Conservation (phyloP, 2,888 invertebrate genomes). For the Cremastinae sp. region DNA sequence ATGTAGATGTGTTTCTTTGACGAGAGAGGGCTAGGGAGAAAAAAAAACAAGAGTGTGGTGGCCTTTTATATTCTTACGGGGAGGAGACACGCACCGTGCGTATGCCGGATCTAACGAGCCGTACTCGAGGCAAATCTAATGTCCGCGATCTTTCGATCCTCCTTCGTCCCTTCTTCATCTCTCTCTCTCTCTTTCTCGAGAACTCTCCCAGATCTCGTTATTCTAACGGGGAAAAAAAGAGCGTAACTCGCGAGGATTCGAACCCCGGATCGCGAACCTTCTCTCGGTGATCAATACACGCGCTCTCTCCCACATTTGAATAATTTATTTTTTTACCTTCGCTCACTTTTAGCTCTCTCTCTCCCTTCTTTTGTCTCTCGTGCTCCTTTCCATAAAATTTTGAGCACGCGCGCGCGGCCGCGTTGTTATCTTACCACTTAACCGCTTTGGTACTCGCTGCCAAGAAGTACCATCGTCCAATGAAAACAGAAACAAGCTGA, state of each 20-base stretch:
- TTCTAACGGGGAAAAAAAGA: not conserved
- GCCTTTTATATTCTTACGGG: slow-evolving; percentile 61
- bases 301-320: slow-evolving; percentile 6
- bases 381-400: slow-evolving; percentile 37
- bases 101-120: slow-evolving; percentile 78
- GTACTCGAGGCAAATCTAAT: slow-evolving; percentile 72
- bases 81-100: slow-evolving; percentile 78
- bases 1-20: not conserved
- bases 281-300: not conserved
- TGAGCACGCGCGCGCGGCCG: slow-evolving; percentile 3
- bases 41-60: slow-evolving; percentile 31
- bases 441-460: slow-evolving; percentile 10
- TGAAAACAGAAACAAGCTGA: slow-evolving; percentile 10
- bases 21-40: slow-evolving; percentile 14
- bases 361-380: slow-evolving; percentile 51
- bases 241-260: not conserved
- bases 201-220: too few relatives aligned
- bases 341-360: slow-evolving; percentile 16
- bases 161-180: slow-evolving; percentile 9
- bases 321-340: slow-evolving; percentile 17
- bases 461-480: slow-evolving; percentile 25
- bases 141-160: slow-evolving; percentile 60
- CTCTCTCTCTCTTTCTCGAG: too few relatives aligned
- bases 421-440: not conserved
- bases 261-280: not conserved